These are phyloP conservation scores for Pholis gunnellus DNA, from an alignment of 2,113 vertebrate species.

Conservation along the genomic window DNA sequence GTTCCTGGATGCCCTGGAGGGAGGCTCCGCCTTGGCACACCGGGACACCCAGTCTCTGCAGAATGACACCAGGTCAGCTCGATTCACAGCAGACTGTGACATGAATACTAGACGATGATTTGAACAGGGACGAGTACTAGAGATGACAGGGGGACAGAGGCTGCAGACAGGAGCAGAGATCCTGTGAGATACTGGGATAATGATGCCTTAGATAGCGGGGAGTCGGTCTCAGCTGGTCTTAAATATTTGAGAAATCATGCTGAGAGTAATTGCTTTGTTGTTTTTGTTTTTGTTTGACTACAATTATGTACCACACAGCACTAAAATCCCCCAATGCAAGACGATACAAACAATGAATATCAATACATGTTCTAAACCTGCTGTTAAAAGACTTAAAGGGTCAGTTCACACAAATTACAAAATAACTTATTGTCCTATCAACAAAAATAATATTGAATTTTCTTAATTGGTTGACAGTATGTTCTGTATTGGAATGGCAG, in stretches of 20 bases:
- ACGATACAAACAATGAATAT: not conserved
- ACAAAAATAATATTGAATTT: not conserved
- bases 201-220: constrained; percentile 46
- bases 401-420: not conserved
- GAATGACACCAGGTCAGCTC: constrained; percentile 80
- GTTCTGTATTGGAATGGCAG: not conserved
- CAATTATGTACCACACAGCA: constrained; percentile 14
- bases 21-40: constrained; percentile 61
- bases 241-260: constrained; percentile 41
- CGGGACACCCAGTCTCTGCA: constrained; percentile 79
- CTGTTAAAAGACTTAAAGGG: not conserved
- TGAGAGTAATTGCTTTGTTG: constrained; percentile 45
- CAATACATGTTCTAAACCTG: not conserved
- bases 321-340: not conserved
- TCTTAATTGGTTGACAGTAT: not conserved
- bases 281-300: constrained; percentile 37
- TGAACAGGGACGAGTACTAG: constrained; percentile 38
- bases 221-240: constrained; percentile 31
- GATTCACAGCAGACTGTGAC: constrained; percentile 40
- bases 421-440: not conserved
- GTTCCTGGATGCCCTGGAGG: constrained; percentile 80
- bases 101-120: constrained; percentile 59
- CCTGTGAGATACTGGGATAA: constrained; percentile 64
- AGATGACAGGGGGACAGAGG: constrained; percentile 50
- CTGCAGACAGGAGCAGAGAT: constrained; percentile 41